Conservation (phyloP, 2,888 invertebrate species). For the Cryptosula pallasiana region DNA sequence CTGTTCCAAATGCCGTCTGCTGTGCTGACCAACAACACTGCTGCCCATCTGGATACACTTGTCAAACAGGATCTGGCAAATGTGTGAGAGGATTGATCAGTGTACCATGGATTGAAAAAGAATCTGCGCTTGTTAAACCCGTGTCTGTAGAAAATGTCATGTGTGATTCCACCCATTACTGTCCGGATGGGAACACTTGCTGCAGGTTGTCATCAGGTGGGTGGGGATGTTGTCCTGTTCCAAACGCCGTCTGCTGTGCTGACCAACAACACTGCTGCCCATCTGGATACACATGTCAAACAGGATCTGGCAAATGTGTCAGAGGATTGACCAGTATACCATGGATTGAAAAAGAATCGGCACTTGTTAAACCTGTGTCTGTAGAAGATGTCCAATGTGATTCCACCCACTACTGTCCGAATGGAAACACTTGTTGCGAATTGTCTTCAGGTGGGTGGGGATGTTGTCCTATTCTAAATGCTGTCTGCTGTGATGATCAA, state of each 20-base stretch:
- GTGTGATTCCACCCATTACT: slow-evolving; percentile 28
- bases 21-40: slow-evolving; percentile 34
- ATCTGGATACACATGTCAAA: slow-evolving; percentile 32
- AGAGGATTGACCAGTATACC: background rate
- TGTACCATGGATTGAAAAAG: slow-evolving; percentile 26
- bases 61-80: slow-evolving; percentile 24
- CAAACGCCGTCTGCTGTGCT: slow-evolving; percentile 43
- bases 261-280: slow-evolving; percentile 47
- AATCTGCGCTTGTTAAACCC: slow-evolving; percentile 9
- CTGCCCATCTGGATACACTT: slow-evolving; percentile 32
- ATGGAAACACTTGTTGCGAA: slow-evolving; percentile 31
- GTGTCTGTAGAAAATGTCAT: background rate
- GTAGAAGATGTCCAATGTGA: slow-evolving; percentile 6
- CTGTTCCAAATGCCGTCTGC: slow-evolving; percentile 32
- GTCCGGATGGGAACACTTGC: slow-evolving; percentile 39
- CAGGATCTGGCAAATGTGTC: slow-evolving; percentile 27
- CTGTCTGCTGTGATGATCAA: slow-evolving; percentile 35
- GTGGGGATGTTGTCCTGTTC: slow-evolving; percentile 46
- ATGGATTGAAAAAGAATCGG: background rate
- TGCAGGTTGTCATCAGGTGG: slow-evolving; percentile 34
- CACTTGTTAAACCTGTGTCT: background rate
- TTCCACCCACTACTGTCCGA: slow-evolving; percentile 27
- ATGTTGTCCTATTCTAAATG: slow-evolving; percentile 32
- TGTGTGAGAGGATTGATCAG: background rate
- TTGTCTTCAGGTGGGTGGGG: slow-evolving; percentile 28